Base-by-base conservation (phyloP, 2,113 vertebrate genomes). In the Motacilla tschutschensis region DNA sequence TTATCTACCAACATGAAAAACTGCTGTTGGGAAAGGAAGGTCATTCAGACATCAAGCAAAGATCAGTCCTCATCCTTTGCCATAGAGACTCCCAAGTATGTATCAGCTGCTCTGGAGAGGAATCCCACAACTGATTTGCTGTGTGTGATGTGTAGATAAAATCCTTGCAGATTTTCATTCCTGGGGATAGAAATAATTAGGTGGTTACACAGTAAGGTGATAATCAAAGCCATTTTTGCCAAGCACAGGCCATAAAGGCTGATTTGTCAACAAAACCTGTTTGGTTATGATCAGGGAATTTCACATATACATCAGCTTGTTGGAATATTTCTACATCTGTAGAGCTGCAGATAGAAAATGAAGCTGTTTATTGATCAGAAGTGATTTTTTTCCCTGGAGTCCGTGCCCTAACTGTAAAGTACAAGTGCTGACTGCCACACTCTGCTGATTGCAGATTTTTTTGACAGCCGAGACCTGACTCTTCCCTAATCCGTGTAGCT, bases 391-490 rank as follows among this genome's bases (percentile, higher is more conserved):
- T 72, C 60, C 59, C 84, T 79, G 85, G 80, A 95, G 90, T 94
- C 91, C 26, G 12, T 96, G 84, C 86, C 89, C 83, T 93, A 63
- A 94, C 91, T 95, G 85, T 90, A 86, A 93, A 93, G 87, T 41
- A 90, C 89, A 96, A 96, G 67, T 90, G 97, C 97, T 97, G 97
- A 96, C 94, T 86, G 91, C 88, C 35, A 89, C 94, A 91, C 90
- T 54, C 87, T 93, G 94, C 94, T 71, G 67, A 95, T 95, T 62
- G 94, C 93, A 93, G 96, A 72, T 94, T 91, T 88, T 91, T 96
- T 89, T 97, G 96, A 97, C 97, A 97, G 95, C 93, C 79, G 33
- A 84, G 95, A 89, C 94, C 96, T 93, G 95, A 94, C 94, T 97
- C 95, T 94, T 89, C 93, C 92, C 93, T 96, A 95, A 97, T 97